Evolutionary conservation across 2,888 invertebrate species (phyloP).

Genomic region (Notocelia uddmanniana): DNA sequence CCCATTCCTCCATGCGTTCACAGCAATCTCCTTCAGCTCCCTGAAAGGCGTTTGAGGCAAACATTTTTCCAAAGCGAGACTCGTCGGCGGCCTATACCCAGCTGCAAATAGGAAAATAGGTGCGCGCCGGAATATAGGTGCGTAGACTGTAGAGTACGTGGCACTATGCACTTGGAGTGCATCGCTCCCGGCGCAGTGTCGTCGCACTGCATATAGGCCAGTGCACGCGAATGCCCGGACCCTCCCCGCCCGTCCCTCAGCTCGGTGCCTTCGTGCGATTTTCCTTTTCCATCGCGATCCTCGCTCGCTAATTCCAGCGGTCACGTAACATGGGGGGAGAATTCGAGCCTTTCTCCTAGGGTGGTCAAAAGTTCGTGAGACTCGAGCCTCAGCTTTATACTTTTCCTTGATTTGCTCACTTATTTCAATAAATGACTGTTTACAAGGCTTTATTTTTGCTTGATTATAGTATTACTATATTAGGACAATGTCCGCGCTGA

Average conservation of each 20-base stretch:
- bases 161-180: constrained; percentile 82
- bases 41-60: constrained; percentile 75
- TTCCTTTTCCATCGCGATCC: constrained; percentile 80
- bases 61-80: constrained; percentile 72
- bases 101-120: constrained; percentile 75
- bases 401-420: neutral
- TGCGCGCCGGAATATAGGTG: constrained; percentile 76
- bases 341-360: constrained; percentile 72
- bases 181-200: constrained; percentile 85
- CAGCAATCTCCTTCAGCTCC: constrained; percentile 67
- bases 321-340: constrained; percentile 73
- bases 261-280: constrained; percentile 74
- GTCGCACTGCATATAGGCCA: constrained; percentile 86
- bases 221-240: constrained; percentile 83
- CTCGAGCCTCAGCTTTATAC: constrained; percentile 9
- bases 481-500: constrained; percentile 12
- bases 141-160: constrained; percentile 79
- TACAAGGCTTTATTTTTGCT: neutral
- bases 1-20: constrained; percentile 20
- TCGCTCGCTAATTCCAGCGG: constrained; percentile 74
- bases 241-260: constrained; percentile 55
- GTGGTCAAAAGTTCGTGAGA: constrained; percentile 43
- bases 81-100: constrained; percentile 70
- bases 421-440: neutral
- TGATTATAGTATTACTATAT: constrained; percentile 9